Percentiles rank a stretch among this genome's conserved stretches.
Evolutionary conservation across 23 tunicate genomes (phyloP).

Genomic region (Corella eumyota): DNA sequence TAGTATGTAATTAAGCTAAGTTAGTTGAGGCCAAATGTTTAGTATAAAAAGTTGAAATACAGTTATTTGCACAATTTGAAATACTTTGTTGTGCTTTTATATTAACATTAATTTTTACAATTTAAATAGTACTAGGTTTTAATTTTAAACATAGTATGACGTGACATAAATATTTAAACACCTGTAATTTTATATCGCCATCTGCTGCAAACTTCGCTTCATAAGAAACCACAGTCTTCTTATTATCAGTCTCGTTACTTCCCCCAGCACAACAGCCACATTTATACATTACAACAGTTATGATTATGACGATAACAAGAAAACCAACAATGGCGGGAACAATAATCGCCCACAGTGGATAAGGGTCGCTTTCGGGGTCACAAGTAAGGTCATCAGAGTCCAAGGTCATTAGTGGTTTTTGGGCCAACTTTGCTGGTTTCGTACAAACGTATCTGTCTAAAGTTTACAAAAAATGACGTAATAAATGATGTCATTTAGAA

Average conservation of each 20-base stretch:
- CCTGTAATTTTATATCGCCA: too few relatives aligned
- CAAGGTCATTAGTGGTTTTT: conserved; percentile 37
- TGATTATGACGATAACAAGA: conserved; percentile 28
- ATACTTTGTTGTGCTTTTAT: too few relatives aligned
- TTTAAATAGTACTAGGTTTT: too few relatives aligned
- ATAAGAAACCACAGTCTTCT: conserved; percentile 22
- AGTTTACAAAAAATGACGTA: conserved; percentile 8
- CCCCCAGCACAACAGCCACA: conserved; percentile 18
- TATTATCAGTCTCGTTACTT: conserved; percentile 1
- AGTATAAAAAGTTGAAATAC: too few relatives aligned
- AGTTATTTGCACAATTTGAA: too few relatives aligned
- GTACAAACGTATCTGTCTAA: conserved; percentile 43
- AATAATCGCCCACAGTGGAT: conserved; percentile 55
- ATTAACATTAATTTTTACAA: too few relatives aligned
- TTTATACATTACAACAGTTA: conserved; percentile 15
- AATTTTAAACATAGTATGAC: too few relatives aligned
- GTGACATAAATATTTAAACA: too few relatives aligned
- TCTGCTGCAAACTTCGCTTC: conserved; percentile 24
- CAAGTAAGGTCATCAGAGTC: conserved; percentile 13
- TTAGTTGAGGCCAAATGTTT: too few relatives aligned
- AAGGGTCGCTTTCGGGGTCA: conserved; percentile 3
- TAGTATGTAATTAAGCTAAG: too few relatives aligned
- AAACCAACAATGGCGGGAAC: conserved; percentile 44
- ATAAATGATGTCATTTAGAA: too few relatives aligned
- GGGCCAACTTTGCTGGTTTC: conserved; percentile 26